Evolutionary conservation across 1,140 invertebrate genomes (phyloP).

Genomic region (Bombus haemorrhoidalis): DNA sequence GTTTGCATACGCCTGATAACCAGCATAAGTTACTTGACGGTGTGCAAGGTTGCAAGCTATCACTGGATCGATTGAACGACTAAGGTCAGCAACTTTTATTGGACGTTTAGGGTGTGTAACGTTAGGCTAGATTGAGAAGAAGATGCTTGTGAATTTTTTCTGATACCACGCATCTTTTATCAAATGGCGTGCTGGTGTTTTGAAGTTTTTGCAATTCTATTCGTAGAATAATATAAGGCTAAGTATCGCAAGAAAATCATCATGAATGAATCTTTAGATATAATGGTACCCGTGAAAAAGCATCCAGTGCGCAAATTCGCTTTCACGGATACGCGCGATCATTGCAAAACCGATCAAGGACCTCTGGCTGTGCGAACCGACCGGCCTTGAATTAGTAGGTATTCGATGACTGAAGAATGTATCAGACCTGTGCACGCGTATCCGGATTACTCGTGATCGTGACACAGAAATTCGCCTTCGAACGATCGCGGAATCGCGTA

Average conservation of each 20-base stretch:
- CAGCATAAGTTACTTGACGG: not conserved
- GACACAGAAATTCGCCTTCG: slow-evolving; percentile 29
- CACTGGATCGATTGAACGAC: slow-evolving; percentile 18
- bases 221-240: not conserved
- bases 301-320: slow-evolving; percentile 4
- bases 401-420: slow-evolving; percentile 45
- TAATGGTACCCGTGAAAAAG: not conserved
- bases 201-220: not conserved
- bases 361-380: slow-evolving; percentile 28
- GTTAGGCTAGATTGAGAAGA: not conserved
- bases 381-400: slow-evolving; percentile 49
- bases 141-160: not conserved
- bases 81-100: not conserved
- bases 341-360: slow-evolving; percentile 48
- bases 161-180: not conserved
- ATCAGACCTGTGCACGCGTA: not conserved
- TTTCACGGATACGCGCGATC: slow-evolving; percentile 24
- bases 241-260: not conserved
- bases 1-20: slow-evolving; percentile 16
- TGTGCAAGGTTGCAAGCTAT: slow-evolving; percentile 29
- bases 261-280: not conserved
- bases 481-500: not conserved
- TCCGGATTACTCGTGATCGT: slow-evolving; percentile 41
- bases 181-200: not conserved
- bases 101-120: not conserved